Evolutionary conservation across 1,140 invertebrate species (phyloP).

Genomic region (Bombus cullumanus): DNA sequence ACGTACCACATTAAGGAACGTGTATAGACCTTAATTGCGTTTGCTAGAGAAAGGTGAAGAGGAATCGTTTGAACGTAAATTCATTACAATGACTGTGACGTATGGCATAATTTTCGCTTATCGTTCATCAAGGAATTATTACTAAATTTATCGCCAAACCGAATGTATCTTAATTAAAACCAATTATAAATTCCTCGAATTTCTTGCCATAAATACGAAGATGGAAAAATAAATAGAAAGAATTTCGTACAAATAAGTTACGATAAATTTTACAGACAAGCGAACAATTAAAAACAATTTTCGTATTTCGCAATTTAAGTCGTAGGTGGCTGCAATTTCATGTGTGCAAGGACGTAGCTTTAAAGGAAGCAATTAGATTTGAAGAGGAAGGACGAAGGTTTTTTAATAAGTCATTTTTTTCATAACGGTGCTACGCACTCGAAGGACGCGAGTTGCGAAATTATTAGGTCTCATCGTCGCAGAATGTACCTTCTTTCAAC

Average conservation of each 20-base stretch:
- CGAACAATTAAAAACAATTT: not conserved
- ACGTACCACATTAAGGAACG: slow-evolving; percentile 44
- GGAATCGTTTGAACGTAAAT: slow-evolving; percentile 20
- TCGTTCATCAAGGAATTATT: not conserved
- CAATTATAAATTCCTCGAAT: not conserved
- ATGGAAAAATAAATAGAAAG: not conserved
- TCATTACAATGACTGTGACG: not conserved
- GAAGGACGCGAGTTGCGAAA: slow-evolving; percentile 47
- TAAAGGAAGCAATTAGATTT: slow-evolving; percentile 50
- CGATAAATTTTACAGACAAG: not conserved
- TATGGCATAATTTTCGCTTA: not conserved
- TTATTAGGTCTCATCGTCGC: slow-evolving; percentile 32
- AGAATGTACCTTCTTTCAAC: slow-evolving; percentile 9
- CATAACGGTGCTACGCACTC: slow-evolving; percentile 16
- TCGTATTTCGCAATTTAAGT: not conserved
- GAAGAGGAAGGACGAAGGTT: slow-evolving; percentile 49
- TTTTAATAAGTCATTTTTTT: slow-evolving; percentile 43
- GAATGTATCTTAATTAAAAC: not conserved
- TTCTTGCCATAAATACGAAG: too few species aligned
- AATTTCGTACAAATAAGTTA: not conserved
- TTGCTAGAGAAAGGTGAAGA: slow-evolving; percentile 31
- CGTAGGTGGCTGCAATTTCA: slow-evolving; percentile 19
- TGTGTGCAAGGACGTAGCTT: slow-evolving; percentile 16
- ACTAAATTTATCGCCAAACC: not conserved
- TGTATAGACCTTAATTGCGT: slow-evolving; percentile 34